Evolutionary conservation across 2,113 vertebrate species (phyloP).

Genomic region (Crypturellus undulatus): DNA sequence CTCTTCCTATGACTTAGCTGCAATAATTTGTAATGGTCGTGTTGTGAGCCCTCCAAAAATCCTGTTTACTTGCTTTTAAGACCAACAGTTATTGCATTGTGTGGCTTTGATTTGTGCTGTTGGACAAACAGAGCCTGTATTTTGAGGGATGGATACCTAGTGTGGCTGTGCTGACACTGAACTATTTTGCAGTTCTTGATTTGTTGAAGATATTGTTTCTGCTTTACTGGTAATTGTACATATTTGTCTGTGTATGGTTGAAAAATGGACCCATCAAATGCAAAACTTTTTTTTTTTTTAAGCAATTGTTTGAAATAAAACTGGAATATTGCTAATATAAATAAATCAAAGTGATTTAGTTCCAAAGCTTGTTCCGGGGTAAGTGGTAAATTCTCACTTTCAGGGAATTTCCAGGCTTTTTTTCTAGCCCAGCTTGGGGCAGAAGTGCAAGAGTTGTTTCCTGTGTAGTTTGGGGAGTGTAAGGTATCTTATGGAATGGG

Average conservation of each 20-base stretch:
- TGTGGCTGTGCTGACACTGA: not conserved
- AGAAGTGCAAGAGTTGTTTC: not conserved
- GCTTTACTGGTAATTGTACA: not conserved
- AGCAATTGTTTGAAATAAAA: not conserved
- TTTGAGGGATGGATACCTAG: not conserved
- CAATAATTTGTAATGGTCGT: not conserved
- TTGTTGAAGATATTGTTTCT: not conserved
- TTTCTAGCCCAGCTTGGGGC: not conserved
- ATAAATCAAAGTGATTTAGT: not conserved
- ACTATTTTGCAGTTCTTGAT: not conserved
- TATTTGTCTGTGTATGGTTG: not conserved
- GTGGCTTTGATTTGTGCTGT: not conserved
- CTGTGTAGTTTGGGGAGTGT: not conserved
- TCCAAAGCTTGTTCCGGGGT: not conserved
- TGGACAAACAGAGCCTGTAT: not conserved
- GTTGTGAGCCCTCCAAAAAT: constrained; percentile 11
- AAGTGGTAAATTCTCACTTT: not conserved
- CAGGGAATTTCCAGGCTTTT: not conserved
- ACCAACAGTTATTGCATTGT: not conserved
- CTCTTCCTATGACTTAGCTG: not conserved
- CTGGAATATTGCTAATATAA: not conserved
- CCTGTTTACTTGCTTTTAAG: constrained; percentile 29
- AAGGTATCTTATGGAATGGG: not conserved
- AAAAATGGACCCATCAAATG: not conserved
- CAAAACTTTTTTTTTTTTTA: not conserved